phyloP scores from a whole-genome alignment of 1,140 invertebrate genomes.

The Temnothorax nylanderi region DNA sequence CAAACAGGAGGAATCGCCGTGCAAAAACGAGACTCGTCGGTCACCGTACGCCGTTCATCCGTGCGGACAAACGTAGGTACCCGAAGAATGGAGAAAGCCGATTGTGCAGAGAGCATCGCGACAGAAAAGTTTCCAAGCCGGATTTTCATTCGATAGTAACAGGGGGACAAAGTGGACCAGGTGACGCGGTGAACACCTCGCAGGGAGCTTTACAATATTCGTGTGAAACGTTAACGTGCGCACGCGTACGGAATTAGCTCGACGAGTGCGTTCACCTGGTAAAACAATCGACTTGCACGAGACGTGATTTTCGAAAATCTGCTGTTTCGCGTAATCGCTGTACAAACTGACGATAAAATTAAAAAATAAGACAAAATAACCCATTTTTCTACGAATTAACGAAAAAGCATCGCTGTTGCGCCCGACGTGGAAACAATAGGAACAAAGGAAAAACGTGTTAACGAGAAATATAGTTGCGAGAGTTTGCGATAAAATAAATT shows the following conservation, averaged over 20 bases:
- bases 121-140: slow-evolving; percentile 48
- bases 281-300: background rate
- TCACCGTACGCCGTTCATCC: slow-evolving; percentile 31
- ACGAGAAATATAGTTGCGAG: background rate
- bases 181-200: slow-evolving; percentile 27
- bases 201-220: slow-evolving; percentile 38
- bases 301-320: background rate
- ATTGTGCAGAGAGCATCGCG: slow-evolving; percentile 47
- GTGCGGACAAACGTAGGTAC: slow-evolving; percentile 41
- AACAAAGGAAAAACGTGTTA: background rate
- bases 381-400: background rate
- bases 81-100: slow-evolving; percentile 53
- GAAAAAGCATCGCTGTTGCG: background rate
- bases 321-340: background rate
- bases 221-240: slow-evolving; percentile 39
- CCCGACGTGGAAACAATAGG: background rate
- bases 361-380: background rate
- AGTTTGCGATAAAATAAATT: background rate
- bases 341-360: background rate
- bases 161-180: slow-evolving; percentile 25
- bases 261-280: background rate
- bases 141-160: slow-evolving; percentile 55
- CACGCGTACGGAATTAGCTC: slow-evolving; percentile 21
- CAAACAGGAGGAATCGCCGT: slow-evolving; percentile 36
- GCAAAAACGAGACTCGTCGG: slow-evolving; percentile 37